Percentiles rank a stretch among this genome's conserved stretches.
Conservation (phyloP, 2,113 vertebrate species). For the Tenrec ecaudatus region DNA sequence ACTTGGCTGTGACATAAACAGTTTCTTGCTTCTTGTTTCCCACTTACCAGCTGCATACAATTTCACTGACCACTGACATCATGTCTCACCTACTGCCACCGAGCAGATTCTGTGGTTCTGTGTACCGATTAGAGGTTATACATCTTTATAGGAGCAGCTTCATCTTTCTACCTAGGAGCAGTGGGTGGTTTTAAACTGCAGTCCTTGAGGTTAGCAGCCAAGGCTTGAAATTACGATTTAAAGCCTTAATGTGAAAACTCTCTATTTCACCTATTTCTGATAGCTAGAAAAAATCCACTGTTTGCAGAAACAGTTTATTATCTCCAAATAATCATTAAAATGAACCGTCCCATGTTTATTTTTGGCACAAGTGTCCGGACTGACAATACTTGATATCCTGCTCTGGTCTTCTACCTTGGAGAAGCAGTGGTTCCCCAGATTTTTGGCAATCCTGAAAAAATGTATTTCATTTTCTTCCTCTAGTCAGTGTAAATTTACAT, state of each 20-base stretch:
- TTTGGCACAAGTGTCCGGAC: background rate
- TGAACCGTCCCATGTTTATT: background rate
- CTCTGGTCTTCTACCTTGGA: rapidly evolving
- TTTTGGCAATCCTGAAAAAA: background rate
- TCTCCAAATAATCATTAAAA: background rate
- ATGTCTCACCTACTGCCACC: too few relatives aligned
- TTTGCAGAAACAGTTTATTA: background rate
- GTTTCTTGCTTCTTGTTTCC: too few relatives aligned
- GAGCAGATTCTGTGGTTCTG: too few relatives aligned
- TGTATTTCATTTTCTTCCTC: background rate
- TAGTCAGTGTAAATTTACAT: background rate
- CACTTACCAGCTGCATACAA: too few relatives aligned
- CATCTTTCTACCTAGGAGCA: too few relatives aligned
- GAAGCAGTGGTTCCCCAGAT: background rate
- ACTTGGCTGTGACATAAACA: too few relatives aligned
- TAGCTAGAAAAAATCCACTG: background rate
- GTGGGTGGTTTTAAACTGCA: too few relatives aligned
- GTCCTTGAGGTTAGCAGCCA: too few relatives aligned
- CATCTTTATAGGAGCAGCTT: too few relatives aligned
- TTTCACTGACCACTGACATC: background rate
- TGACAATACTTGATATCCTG: background rate
- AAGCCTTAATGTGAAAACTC: background rate
- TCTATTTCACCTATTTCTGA: background rate
- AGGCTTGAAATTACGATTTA: background rate
- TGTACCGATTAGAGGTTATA: too few relatives aligned